Base-by-base conservation (phyloP, 1,140 invertebrate genomes). In the Triops cancriformis region DNA sequence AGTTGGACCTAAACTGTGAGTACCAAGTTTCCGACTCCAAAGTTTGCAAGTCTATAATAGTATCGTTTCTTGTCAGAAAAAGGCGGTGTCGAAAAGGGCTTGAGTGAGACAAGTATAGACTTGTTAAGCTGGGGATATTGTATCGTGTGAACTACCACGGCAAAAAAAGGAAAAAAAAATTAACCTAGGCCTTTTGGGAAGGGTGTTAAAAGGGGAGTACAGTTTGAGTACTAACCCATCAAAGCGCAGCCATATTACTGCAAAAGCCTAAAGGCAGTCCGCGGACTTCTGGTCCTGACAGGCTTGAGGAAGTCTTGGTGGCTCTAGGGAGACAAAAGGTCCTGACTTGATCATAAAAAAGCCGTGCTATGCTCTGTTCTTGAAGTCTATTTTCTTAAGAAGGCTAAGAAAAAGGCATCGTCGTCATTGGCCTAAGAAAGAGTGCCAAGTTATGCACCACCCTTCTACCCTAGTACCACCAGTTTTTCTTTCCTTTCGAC, bases 371-470 rank as follows among this genome's bases (percentile, higher is more conserved):
- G 14, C 51, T 64, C 51, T 64, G 51, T 23, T 64, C 51, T 23
- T 64, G 51, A 64, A 64, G 51, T 64, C 51, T 64, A 64, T 64
- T 64, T 64, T 64, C 51, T 64, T 64, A 64, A 64, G 51, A 64
- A 64, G 51, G 51, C 9, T 64, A 64, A 64, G 51, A 64, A 64
- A 64, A 64, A 64, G 51, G 18, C 31, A 4, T 37, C 31, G 31
- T 64, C 51, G 51, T 64, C 51, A 64, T 64, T 64, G 31, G 51
- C 51, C 51, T 64, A 64, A 64, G 51, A 64, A 64, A 64, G 51
- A 64, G 51, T 64, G 51, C 51, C 51, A 64, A 64, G 51, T 64
- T 64, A 64, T 64, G 14, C 51, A 37, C 51, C 51, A 64, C 51
- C 51, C 51, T 37, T 7, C 31, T 37, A 37, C 31, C 7, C 10